Conservation (phyloP, 2,113 vertebrate genomes). For the Microtus richardsoni region DNA sequence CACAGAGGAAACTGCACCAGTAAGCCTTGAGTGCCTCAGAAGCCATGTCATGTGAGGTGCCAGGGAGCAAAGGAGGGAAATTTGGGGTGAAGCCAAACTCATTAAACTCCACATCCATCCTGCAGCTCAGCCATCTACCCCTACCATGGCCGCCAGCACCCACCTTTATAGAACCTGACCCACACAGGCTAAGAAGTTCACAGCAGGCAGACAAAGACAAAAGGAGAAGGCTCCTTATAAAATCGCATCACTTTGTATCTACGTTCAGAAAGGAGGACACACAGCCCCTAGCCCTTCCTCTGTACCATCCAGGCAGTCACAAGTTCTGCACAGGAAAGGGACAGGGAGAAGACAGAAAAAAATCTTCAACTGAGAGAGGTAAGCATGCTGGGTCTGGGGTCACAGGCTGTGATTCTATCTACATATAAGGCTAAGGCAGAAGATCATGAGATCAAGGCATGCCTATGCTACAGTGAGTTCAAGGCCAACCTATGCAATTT, state of each 20-base stretch:
- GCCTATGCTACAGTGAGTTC: background rate
- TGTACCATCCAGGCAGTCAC: background rate
- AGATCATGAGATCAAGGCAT: background rate
- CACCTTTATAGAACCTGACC: background rate
- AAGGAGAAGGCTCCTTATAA: background rate
- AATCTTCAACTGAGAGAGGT: background rate
- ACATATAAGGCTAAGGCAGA: background rate
- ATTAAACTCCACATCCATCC: background rate
- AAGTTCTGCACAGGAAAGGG: background rate
- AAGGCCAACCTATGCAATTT: background rate
- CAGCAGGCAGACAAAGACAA: background rate
- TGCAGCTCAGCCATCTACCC: background rate
- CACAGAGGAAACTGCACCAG: background rate
- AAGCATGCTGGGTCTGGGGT: background rate
- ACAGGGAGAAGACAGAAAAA: rapidly evolving
- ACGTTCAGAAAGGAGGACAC: rapidly evolving
- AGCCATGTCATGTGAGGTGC: background rate
- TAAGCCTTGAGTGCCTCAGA: background rate
- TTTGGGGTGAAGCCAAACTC: background rate
- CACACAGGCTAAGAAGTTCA: background rate
- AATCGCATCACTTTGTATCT: rapidly evolving
- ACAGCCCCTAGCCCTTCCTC: rapidly evolving
- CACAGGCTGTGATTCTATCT: background rate
- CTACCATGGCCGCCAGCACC: rapidly evolving
- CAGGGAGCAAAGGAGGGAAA: background rate